Evolutionary conservation across 2,113 vertebrate species (phyloP).

Genomic region (Ageneiosus marmoratus): DNA sequence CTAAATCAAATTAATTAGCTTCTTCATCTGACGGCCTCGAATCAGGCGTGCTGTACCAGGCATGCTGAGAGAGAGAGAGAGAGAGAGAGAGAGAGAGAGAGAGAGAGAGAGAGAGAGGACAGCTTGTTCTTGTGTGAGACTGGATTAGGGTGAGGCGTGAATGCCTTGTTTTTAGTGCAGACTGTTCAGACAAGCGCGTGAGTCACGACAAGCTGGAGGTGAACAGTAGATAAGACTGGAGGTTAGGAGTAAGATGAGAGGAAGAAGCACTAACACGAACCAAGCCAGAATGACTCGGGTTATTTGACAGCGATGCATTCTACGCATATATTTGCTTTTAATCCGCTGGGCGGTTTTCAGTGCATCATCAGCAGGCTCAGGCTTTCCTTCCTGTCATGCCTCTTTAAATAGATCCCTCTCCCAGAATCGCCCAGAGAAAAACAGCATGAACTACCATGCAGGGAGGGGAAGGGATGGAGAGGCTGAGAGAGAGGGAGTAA

Average conservation of each 20-base stretch:
- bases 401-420: conserved; percentile 69
- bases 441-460: conserved; percentile 42
- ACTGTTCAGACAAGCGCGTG: conserved; percentile 62
- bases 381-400: conserved; percentile 52
- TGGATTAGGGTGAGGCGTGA: conserved; percentile 55
- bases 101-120: conserved; percentile 46
- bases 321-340: conserved; percentile 70
- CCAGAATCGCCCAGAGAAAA: conserved; percentile 42
- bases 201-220: conserved; percentile 46
- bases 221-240: conserved; percentile 73
- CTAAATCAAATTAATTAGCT: conserved; percentile 85
- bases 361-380: conserved; percentile 62
- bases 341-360: conserved; percentile 66
- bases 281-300: conserved; percentile 56
- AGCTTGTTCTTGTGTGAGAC: conserved; percentile 36
- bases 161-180: conserved; percentile 67
- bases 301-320: conserved; percentile 49
- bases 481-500: not conserved
- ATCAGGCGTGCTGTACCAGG: conserved; percentile 74
- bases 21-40: conserved; percentile 79
- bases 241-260: conserved; percentile 51
- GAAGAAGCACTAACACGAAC: conserved; percentile 53
- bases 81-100: conserved; percentile 50
- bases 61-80: conserved; percentile 37
- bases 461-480: conserved; percentile 19